Percentiles rank a stretch among this genome's conserved stretches.
Conservation (phyloP, 2,113 vertebrate genomes). For the Willisornis vidua region DNA sequence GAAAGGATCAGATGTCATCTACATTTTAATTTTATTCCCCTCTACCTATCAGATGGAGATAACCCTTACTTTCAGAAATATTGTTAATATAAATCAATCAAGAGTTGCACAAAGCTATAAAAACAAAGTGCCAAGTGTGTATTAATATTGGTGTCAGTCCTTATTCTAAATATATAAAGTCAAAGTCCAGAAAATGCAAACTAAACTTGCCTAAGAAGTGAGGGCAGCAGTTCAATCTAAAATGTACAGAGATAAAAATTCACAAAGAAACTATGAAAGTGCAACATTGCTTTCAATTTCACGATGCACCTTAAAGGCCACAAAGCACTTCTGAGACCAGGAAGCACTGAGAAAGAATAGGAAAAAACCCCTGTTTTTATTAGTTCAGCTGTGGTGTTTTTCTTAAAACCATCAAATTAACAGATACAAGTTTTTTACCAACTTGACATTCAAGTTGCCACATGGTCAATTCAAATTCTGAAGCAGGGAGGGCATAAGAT, state of each 20-base stretch:
- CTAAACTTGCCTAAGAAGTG: background rate
- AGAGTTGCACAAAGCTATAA: background rate
- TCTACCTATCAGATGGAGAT: background rate
- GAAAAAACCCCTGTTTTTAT: background rate
- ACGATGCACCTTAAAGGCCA: background rate
- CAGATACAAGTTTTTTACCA: background rate
- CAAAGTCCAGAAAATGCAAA: background rate
- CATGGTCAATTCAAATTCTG: background rate
- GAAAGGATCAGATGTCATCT: background rate
- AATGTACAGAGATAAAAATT: background rate
- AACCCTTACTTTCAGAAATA: background rate
- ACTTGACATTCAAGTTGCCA: background rate
- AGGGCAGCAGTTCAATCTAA: background rate
- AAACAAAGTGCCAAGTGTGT: background rate
- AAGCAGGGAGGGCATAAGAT: background rate
- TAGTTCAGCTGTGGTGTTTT: background rate
- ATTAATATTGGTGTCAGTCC: background rate
- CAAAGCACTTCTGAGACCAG: background rate
- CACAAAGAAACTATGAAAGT: background rate
- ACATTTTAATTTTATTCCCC: background rate
- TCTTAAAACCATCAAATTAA: background rate
- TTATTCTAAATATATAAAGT: background rate
- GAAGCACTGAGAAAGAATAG: background rate
- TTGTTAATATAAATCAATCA: background rate
- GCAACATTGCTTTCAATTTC: background rate